These are phyloP conservation scores for Bombus superbus DNA, from an alignment of 1,140 invertebrate genomes.

Conservation along the genomic window DNA sequence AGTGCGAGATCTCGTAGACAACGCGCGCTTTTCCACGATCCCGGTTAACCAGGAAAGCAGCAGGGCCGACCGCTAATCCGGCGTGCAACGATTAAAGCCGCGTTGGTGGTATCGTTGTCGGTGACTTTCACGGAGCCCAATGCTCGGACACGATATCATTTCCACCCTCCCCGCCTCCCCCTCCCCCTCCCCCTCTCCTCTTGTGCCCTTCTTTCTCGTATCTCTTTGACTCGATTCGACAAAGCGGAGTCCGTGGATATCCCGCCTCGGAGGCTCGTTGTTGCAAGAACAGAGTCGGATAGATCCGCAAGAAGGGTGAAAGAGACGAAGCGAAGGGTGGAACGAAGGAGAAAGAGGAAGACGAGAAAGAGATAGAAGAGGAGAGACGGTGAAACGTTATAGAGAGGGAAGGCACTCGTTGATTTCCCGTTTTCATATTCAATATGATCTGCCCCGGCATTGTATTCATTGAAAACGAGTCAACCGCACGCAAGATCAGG, in stretches of 20 bases:
- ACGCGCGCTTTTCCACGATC: slow-evolving; percentile 2
- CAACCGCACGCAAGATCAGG: slow-evolving; percentile 82
- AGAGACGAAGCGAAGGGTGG: not conserved
- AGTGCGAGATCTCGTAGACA: not conserved
- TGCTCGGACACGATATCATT: slow-evolving; percentile 51
- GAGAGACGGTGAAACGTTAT: not conserved
- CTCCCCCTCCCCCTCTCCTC: not conserved
- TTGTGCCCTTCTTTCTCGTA: slow-evolving; percentile 9
- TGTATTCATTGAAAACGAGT: slow-evolving; percentile 83
- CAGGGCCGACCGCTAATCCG: slow-evolving; percentile 33
- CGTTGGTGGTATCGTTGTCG: slow-evolving; percentile 23
- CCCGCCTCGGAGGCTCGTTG: slow-evolving; percentile 32
- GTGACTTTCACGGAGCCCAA: slow-evolving; percentile 12
- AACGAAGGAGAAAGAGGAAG: not conserved
- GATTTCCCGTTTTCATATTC: slow-evolving; percentile 83
- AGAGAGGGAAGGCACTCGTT: slow-evolving; percentile 73
- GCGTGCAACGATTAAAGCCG: slow-evolving; percentile 31
- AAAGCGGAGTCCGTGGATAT: slow-evolving; percentile 66
- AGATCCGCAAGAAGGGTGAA: not conserved
- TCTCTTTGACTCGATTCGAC: slow-evolving; percentile 64
- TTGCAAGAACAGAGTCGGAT: not conserved
- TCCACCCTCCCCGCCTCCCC: not conserved
- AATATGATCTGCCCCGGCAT: slow-evolving; percentile 81
- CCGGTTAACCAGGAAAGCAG: slow-evolving; percentile 40
- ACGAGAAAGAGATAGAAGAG: not conserved